A percentile compares a stretch with the other conserved stretches of the same genome.
phyloP scores from a whole-genome alignment of 2,888 invertebrate genomes.

The Ferdinandea cuprea region DNA sequence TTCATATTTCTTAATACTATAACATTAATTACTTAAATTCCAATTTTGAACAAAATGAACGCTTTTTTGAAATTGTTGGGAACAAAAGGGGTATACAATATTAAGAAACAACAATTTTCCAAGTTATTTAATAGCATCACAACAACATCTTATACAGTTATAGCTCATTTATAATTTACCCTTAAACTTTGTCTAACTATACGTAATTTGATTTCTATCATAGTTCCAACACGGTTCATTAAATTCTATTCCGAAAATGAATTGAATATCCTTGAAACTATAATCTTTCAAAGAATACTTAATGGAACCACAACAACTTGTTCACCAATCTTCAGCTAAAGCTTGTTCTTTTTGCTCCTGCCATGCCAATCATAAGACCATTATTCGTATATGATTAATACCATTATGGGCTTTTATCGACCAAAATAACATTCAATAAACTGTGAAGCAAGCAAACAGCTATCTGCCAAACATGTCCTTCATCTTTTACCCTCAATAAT shows the following conservation, averaged over 20 bases:
- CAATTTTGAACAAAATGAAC: too few species aligned
- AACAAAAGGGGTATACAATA: too few species aligned
- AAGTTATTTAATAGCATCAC: too few species aligned
- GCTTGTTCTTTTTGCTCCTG: not conserved
- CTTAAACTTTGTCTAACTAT: too few species aligned
- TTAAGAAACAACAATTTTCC: too few species aligned
- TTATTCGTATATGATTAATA: constrained; percentile 22
- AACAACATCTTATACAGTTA: too few species aligned
- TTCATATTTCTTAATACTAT: too few species aligned
- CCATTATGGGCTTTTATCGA: not conserved
- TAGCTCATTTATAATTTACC: too few species aligned
- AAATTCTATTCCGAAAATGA: constrained; percentile 13
- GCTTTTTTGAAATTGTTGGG: too few species aligned
- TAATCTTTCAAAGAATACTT: not conserved
- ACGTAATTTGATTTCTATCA: not conserved
- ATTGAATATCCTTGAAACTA: constrained; percentile 23
- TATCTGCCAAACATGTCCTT: constrained; percentile 1
- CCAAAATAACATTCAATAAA: constrained; percentile 17
- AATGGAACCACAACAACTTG: not conserved
- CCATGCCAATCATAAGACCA: constrained; percentile 16
- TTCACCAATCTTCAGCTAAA: not conserved
- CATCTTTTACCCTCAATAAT: not conserved
- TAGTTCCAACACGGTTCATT: constrained; percentile 14
- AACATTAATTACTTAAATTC: too few species aligned
- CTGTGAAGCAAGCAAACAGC: not conserved